Base-by-base conservation (phyloP, 2,888 invertebrate species). In the Silvanus unidentatus region DNA sequence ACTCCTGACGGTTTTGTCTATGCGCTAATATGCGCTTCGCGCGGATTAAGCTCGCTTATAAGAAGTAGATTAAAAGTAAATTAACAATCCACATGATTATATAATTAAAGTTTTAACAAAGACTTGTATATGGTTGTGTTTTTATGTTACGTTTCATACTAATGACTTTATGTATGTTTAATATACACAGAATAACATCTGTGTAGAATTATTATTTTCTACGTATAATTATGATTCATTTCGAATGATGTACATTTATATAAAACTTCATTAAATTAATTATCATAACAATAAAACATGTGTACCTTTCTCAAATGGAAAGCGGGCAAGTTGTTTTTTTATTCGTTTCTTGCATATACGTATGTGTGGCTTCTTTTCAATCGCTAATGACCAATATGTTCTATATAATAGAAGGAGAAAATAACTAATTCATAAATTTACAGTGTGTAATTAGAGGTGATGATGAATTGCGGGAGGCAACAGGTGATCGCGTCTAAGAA, bases 221-320 rank as follows among this genome's bases (percentile, higher is more conserved):
- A 47, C 48, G n/a, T 45, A 52, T 53, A 55, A 57, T 58, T 57
- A 55, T 43, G 43, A 38, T 52, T 52, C 54, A 54, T 55, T 54
- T 53, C 44, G 44, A 51, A 50, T 49, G 51, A 49, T 50, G 48
- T 45, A 39, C 48, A 28, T 32, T 36, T 54, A 47, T 44, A 48
- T 41, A 52, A 50, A 48, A 50, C 40, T 50, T 49, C 50, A 50
- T 52, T 47, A 49, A 43, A 44, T 52, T 54, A 57, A 58, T 59
- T 54, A 55, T 58, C 52, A 59, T 58, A 55, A 58, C 55, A 54
- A 58, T 56, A 47, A 43, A 53, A 53, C 55, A 57, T 57, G 52
- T 59, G 55, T 53, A 49, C 46, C 49, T 55, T 57, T 52, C 57
- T 48, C 54, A 54, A 55, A 57, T 37, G 35, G 30, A 40, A 43